Evolutionary conservation across 2,888 invertebrate species (phyloP), one percentile per base, ranked within the genome.

Genomic region (Eupithecia tripunctaria): DNA sequence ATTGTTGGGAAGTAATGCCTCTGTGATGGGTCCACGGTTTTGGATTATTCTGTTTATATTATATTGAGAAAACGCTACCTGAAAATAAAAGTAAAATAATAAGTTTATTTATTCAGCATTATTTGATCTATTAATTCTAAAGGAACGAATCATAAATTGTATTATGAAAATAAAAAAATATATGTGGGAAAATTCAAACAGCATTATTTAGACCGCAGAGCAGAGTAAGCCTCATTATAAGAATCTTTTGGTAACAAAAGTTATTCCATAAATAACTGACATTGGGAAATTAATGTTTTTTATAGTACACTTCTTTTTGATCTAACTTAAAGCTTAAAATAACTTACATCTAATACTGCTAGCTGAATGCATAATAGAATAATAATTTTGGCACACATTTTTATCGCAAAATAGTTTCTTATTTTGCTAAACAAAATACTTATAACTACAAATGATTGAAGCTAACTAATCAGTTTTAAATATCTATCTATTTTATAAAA

Each of bases 21-120:
- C 87, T 0, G 80, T 27, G 3, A 85, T 68, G 5, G 84, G 85
- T 1, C 84, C 14, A 82, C 81, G 59, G 68, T 63, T 64, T 85
- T 86, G 69, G 1, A 86, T 51, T 0, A 88, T 74, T 4, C 91
- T 80, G 76, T 90, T 89, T 0, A 89, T 60, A 66, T 85, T 60
- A 66, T 85, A 85, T 80, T 91, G 90, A 0, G 84, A 80, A 74
- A 82, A 80, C 36, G 78, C 84, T 2, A 79, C 76, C 91, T 91
- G 89, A 0, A 85, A 85, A 74, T 73, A 68, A 71, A 74, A 36
- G 2, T 36, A 65, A 63, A n/a, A 47, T 7, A 14, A 14, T 43
- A 0, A 7, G 14, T 43, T 18, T 8, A 18, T 29, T 60, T 29
- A 29, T 29, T 18, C 2, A 29, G 47, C 25, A 25, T 56, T 12